These are phyloP conservation scores for Stenolophus ochropezus DNA, from an alignment of 2,888 invertebrate genomes.

Conservation along the genomic window DNA sequence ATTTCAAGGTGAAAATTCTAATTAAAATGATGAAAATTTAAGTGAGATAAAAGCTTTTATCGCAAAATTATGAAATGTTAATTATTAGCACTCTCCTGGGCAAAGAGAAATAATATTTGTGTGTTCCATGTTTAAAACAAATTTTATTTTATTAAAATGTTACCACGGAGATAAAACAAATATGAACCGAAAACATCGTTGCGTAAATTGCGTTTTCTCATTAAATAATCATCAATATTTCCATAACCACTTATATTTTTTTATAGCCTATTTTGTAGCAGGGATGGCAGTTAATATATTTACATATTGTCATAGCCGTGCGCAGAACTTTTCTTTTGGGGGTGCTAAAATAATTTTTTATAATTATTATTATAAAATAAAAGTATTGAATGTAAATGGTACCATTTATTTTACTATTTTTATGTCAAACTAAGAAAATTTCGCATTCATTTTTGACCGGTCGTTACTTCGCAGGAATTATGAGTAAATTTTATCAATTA, in stretches of 20 bases:
- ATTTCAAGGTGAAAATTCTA: constrained; percentile 21
- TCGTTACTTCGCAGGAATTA: no score
- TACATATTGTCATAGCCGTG: no score
- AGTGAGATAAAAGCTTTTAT: constrained; percentile 32
- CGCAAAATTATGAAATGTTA: constrained; percentile 30
- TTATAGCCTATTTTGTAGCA: no score
- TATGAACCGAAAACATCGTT: background rate
- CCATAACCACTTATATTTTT: no score
- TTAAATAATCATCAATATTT: background rate
- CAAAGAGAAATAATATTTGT: constrained; percentile 11
- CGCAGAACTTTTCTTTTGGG: no score
- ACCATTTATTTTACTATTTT: no score
- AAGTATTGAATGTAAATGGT: no score
- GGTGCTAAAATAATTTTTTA: no score
- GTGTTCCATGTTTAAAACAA: constrained; percentile 25
- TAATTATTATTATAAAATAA: no score
- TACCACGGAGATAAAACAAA: constrained; percentile 15
- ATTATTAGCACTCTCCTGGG: constrained; percentile 17
- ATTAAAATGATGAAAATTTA: constrained; percentile 25
- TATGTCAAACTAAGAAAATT: no score
- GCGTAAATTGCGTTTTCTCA: background rate
- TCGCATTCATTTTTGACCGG: no score
- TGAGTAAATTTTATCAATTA: no score
- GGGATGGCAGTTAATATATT: background rate
- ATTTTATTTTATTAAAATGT: constrained; percentile 15